Conservation (phyloP, 92 coral and sea anemone genomes). For the Virgularia gustaviana region DNA sequence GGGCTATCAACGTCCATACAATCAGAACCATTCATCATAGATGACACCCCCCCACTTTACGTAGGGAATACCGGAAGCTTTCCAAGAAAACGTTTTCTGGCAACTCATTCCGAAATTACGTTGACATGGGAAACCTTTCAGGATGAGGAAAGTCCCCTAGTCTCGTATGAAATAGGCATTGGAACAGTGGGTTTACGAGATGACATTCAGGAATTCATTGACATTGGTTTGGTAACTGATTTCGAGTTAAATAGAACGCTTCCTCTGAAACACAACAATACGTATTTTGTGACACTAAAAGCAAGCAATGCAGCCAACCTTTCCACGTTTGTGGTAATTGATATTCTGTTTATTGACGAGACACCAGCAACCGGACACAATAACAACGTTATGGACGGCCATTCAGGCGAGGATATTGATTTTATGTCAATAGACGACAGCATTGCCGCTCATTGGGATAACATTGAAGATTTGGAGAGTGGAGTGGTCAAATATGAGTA, state of each 20-base stretch:
- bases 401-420: constrained; percentile 55
- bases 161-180: constrained; percentile 58
- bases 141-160: constrained; percentile 67
- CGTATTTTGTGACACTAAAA: constrained; percentile 65
- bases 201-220: constrained; percentile 53
- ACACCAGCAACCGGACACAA: constrained; percentile 69
- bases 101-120: constrained; percentile 44
- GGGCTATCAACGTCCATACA: constrained; percentile 49
- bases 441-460: constrained; percentile 77
- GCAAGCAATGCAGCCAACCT: constrained; percentile 79
- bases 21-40: constrained; percentile 59
- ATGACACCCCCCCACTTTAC: constrained; percentile 62
- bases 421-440: constrained; percentile 49
- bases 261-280: constrained; percentile 49
- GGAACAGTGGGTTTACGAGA: constrained; percentile 62
- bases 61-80: constrained; percentile 51
- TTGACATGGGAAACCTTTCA: constrained; percentile 70
- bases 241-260: constrained; percentile 39
- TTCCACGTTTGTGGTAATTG: constrained; percentile 32
- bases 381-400: constrained; percentile 71
- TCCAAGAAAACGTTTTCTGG: constrained; percentile 51
- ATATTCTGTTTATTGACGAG: constrained; percentile 58
- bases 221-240: constrained; percentile 57
- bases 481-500: constrained; percentile 55
- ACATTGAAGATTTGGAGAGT: constrained; percentile 72